These are phyloP conservation scores for Aquatica leii DNA, from an alignment of 2,888 invertebrate species.

Conservation along the genomic window DNA sequence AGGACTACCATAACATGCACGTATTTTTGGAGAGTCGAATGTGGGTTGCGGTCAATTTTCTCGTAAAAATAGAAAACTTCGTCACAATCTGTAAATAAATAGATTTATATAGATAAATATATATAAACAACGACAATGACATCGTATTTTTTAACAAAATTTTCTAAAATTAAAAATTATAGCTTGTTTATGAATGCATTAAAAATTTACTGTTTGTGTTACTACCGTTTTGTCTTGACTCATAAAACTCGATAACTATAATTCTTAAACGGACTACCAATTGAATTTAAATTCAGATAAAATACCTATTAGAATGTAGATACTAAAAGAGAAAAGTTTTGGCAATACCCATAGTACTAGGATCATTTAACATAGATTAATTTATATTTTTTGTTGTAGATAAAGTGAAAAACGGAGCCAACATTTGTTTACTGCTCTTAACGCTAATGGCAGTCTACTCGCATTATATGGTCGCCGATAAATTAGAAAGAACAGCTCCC, in stretches of 20 bases:
- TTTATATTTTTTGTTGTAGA: constrained; percentile 67
- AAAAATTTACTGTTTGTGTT: too few species aligned
- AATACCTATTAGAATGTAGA: too few species aligned
- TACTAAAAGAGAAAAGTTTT: too few species aligned
- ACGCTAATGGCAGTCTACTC: constrained; percentile 93
- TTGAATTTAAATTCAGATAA: too few species aligned
- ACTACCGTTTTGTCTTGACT: too few species aligned
- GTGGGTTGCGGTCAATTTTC: constrained; percentile 27
- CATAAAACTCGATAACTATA: too few species aligned
- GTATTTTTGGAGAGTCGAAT: constrained; percentile 23
- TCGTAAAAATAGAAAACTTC: constrained; percentile 24
- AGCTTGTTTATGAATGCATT: not conserved
- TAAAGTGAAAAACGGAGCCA: constrained; percentile 89
- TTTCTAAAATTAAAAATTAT: too few species aligned
- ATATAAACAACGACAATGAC: not conserved
- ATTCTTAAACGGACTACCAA: too few species aligned
- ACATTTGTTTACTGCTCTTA: constrained; percentile 80
- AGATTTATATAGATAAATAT: not conserved
- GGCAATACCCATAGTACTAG: too few species aligned
- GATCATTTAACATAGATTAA: not conserved
- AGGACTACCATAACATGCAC: constrained; percentile 15
- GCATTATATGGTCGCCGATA: constrained; percentile 91
- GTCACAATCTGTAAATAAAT: constrained; percentile 29
- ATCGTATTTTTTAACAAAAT: not conserved
- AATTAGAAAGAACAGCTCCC: constrained; percentile 89